Evolutionary conservation across 2,888 invertebrate genomes (phyloP), one percentile per base, ranked within the genome.

Genomic region (Harpagoxenus sublaevis): DNA sequence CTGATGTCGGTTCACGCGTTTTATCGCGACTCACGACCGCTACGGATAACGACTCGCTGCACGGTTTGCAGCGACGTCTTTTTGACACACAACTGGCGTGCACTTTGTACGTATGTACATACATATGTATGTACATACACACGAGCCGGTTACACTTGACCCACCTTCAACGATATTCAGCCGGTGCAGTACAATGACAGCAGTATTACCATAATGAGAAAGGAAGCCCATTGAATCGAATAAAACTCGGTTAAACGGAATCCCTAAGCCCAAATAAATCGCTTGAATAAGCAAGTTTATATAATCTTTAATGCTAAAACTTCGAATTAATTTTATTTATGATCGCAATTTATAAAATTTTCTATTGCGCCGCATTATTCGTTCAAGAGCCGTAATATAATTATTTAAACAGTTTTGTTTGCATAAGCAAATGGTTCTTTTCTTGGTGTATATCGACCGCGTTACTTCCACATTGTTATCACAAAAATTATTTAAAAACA

Each of bases 111-210:
- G 23, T 23, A 23, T 23, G 23, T 23, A 23, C 23, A 23, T 23
- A 23, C 23, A 23, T 23, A 23, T 23, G 23, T 23, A 23, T 23
- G 23, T 23, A 23, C 23, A 23, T 23, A 23, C 23, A 23, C 23
- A 70, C 12, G 31, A 35, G 45, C 6, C 45, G 10, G 2, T 60
- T 66, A 31, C 35, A 48, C 48, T 70, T 70, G 48, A 48, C 28
- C 70, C 9, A 51, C 39, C 48, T 79, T 48, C 35, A 23, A 60
- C 60, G 2, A 60, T 79, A 60, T 70, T 70, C 48, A 79, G 4
- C 28, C 15, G 23, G 3, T 31, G 45, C 53, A 31, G 6, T 28
- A 10, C 42, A 55, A 42, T 78, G 35, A 31, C 23, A 23, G 5
- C 18, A 15, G n/a, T 53, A 12, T 45, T 57, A 70, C 8, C 3